Base-by-base conservation (phyloP, 1,140 invertebrate genomes). In the Drosophila cardini region DNA sequence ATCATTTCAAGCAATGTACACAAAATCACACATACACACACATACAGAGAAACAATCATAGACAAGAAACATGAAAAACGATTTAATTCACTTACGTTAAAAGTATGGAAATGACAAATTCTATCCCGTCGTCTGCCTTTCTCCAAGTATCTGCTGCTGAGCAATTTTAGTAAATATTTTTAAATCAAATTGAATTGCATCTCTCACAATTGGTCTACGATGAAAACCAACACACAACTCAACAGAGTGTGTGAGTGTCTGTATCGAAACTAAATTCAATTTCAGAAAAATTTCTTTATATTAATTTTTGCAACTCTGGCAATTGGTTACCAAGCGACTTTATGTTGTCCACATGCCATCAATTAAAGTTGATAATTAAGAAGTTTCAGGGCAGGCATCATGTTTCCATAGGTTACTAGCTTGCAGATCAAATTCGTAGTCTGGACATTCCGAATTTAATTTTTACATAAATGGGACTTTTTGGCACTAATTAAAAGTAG, bases 401-500 rank as follows among this genome's bases (percentile, higher is more conserved):
- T 21, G 21, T 26, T 26, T 26, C 21, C 21, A 26, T 3, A 4
- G 21, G 21, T 26, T 21, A 21, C 21, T 21, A 3, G 21, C 21
- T 21, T 21, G 21, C 21, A 21, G 5, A 26, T 26, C 4, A 26
- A 26, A 26, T 3, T 0, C 21, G 21, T 26, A 26, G 21, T 26
- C 0, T 26, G 21, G 21, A 5, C 36, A 38, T 38, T 38, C 11
- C 36, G 2, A 9, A 38, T 21, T 46, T 11, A 4, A 46, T 16
- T 16, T 15, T 13, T 45, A 7, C n/a, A 45, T 36, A 8, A 36
- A 36, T 83, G n/a, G n/a, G 83, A 87, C 84, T 80, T 86, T 83
- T 87, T 86, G 82, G 76, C 84, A 87, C 83, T 86, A 87, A 87
- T 87, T 87, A 87, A 86, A 87, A 86, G 79, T 80, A 80, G 76